Conservation (phyloP, 2,113 vertebrate species). For the Anarhynchus alexandrinus region DNA sequence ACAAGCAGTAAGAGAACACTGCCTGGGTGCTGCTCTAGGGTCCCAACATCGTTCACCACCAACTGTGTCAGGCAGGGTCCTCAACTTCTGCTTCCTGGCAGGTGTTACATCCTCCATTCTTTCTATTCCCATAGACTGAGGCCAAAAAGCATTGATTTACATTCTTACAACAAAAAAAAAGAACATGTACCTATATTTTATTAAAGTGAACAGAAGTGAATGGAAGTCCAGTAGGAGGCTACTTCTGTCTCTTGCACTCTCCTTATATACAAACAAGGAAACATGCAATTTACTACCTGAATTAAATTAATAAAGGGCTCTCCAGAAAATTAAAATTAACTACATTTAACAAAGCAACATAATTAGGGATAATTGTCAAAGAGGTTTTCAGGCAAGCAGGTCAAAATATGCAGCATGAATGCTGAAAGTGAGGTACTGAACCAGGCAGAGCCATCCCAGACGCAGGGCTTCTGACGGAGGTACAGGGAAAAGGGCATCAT, state of each 20-base stretch:
- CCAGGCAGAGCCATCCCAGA: not conserved
- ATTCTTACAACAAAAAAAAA: not conserved
- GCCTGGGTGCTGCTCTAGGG: not conserved
- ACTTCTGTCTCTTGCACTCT: not conserved
- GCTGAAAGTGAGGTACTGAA: not conserved
- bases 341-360: not conserved
- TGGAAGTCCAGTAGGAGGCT: not conserved
- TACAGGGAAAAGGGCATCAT: not conserved
- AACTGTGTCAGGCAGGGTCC: not conserved
- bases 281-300: not conserved
- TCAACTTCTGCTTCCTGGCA: not conserved
- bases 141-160: not conserved
- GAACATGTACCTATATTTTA: not conserved
- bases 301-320: not conserved
- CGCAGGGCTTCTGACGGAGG: not conserved
- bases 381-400: not conserved
- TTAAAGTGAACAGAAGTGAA: not conserved
- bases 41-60: not conserved
- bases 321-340: not conserved
- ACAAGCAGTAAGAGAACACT: not conserved
- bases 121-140: not conserved
- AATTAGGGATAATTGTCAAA: not conserved
- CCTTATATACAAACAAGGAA: not conserved
- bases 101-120: not conserved
- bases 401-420: not conserved